Percentiles rank a stretch among this genome's conserved stretches.
Conservation (phyloP, 2,888 invertebrate genomes). For the Glaucopsyche alexis region DNA sequence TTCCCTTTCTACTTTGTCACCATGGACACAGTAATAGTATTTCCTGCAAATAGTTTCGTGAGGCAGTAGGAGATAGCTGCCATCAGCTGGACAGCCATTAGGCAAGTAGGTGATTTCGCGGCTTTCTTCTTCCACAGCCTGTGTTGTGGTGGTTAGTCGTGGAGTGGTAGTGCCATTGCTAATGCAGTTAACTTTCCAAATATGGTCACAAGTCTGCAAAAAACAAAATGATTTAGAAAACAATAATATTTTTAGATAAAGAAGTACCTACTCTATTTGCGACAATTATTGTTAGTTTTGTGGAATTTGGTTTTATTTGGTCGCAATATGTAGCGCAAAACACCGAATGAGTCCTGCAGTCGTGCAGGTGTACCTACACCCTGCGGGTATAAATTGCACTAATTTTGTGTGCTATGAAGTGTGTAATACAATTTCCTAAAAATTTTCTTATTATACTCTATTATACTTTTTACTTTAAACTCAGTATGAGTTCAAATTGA, state of each 20-base stretch:
- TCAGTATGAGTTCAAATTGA: too few relatives aligned
- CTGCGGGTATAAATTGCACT: too few relatives aligned
- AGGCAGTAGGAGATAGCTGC: conserved; percentile 45
- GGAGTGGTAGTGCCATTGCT: conserved; percentile 22
- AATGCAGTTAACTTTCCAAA: neutral
- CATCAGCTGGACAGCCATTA: conserved; percentile 48
- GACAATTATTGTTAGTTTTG: too few relatives aligned
- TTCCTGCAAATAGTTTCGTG: conserved; percentile 48
- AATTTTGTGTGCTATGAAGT: too few relatives aligned
- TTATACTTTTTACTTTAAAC: too few relatives aligned
- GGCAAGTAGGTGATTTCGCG: conserved; percentile 34
- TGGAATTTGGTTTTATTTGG: too few relatives aligned
- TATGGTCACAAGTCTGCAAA: neutral
- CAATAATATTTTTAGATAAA: neutral
- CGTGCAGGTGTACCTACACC: too few relatives aligned
- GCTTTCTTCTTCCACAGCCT: neutral
- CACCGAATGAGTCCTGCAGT: too few relatives aligned
- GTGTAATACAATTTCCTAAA: too few relatives aligned
- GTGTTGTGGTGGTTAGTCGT: neutral
- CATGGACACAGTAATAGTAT: conserved; percentile 50
- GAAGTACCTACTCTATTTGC: neutral
- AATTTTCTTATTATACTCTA: too few relatives aligned
- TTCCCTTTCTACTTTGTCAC: conserved; percentile 45
- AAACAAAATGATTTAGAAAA: neutral
- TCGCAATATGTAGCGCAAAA: too few relatives aligned